Base-by-base conservation (phyloP, 2,888 invertebrate species). In the Chesias legatella region DNA sequence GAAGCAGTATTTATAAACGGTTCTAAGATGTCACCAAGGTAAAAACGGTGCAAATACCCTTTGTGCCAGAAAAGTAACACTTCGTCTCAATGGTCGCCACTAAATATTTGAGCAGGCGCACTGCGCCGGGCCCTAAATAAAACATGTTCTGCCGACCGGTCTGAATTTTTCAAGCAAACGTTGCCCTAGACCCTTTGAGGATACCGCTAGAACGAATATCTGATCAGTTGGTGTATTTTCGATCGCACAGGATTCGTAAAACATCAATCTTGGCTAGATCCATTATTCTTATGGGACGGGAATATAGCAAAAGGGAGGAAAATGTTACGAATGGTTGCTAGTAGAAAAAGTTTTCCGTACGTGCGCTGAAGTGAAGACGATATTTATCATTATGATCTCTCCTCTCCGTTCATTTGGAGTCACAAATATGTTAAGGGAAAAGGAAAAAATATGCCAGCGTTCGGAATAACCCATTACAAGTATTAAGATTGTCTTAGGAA, bases 31-130 rank as follows among this genome's bases (percentile, higher is more conserved):
- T 56, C 51, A 44, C 46, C 35, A 26, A 34, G 41, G 43, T 51
- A 58, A 54, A 56, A 60, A 54, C 48, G 40, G 53, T 56, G 51
- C 51, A 59, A 63, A 57, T 50, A 55, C 51, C 38, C 42, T 48
- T 50, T 52, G 51, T 53, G 53, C 52, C 50, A 51, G 51, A 48
- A 63, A 74, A 70, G 70, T 73, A 72, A 63, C 62, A 60, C 57
- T 51, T 50, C 56, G 71, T 70, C 70, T 74, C 75, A 67, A 69
- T 73, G 70, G 73, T 65, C 63, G 72, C 70, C 63, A 58, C 71
- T 82, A 73, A 82, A 83, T 81, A 79, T 82, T 82, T 74, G 66
- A 82, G 65, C 55, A 62, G 56, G 75, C 79, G 82, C 82, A 83
- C 54, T 82, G 80, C 79, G 78, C 77, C 63, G 55, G 51, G 60